Evolutionary conservation across 2,888 invertebrate genomes (phyloP).

Genomic region (Epinotia brunnichana): DNA sequence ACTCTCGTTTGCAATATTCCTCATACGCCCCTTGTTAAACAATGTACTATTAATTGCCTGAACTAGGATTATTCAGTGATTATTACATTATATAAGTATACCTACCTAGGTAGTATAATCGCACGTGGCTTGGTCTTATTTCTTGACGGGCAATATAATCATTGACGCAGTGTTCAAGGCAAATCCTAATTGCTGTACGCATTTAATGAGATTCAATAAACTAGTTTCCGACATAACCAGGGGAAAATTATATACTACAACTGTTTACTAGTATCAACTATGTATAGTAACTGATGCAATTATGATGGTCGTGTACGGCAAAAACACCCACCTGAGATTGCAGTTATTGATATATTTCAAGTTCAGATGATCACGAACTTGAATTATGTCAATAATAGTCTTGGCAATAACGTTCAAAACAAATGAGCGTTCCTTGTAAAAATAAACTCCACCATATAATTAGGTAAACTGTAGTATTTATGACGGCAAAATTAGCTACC

Average conservation of each 20-base stretch:
- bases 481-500: too few species aligned
- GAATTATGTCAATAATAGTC: too few species aligned
- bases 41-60: too few species aligned
- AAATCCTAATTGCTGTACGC: conserved; percentile 69
- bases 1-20: too few species aligned
- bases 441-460: too few species aligned
- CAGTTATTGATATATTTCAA: conserved; percentile 11
- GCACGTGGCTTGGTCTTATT: conserved; percentile 11
- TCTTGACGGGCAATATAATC: conserved; percentile 46
- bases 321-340: conserved; percentile 24
- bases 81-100: not conserved
- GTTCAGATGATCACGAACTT: not conserved
- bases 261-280: conserved; percentile 34
- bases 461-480: too few species aligned
- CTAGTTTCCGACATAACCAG: conserved; percentile 59
- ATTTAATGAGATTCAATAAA: conserved; percentile 64
- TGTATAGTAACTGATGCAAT: conserved; percentile 42
- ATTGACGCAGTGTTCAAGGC: conserved; percentile 65
- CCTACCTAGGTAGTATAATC: not conserved
- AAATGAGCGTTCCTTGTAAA: not conserved
- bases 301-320: conserved; percentile 9
- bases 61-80: too few species aligned
- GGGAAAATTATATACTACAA: conserved; percentile 48
- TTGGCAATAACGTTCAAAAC: not conserved
- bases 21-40: too few species aligned